These are phyloP conservation scores for Cherax destructor DNA, from an alignment of 1,140 invertebrate species.

Conservation along the genomic window DNA sequence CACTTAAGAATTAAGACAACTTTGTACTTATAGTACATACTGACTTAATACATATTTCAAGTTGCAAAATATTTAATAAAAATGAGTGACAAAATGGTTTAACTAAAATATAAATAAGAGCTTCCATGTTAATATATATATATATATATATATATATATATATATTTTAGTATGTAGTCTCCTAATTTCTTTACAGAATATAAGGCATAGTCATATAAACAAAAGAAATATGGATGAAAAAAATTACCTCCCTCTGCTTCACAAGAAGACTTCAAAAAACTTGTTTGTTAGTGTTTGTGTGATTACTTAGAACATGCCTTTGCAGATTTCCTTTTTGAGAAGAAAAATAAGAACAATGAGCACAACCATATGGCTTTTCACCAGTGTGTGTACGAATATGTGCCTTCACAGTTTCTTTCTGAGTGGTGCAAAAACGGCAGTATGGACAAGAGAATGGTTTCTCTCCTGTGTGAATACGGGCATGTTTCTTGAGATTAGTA, in stretches of 20 bases:
- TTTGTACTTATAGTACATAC: too few relatives aligned
- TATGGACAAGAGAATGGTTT: slow-evolving; percentile 26
- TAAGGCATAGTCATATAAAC: not conserved
- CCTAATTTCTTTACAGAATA: too few relatives aligned
- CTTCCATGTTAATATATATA: too few relatives aligned
- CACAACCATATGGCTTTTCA: slow-evolving; percentile 19
- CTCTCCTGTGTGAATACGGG: slow-evolving; percentile 20
- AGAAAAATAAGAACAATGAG: slow-evolving; percentile 14
- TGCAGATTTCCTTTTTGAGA: slow-evolving; percentile 33
- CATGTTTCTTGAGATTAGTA: slow-evolving; percentile 26
- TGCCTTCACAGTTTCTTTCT: slow-evolving; percentile 10
- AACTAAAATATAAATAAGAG: too few relatives aligned
- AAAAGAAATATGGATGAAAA: not conserved
- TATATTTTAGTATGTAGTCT: too few relatives aligned
- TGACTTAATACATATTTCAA: too few relatives aligned
- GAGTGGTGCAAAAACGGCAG: slow-evolving; percentile 11
- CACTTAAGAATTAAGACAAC: too few relatives aligned
- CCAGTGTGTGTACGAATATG: slow-evolving; percentile 30
- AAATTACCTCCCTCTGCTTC: not conserved
- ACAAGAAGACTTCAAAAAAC: not conserved
- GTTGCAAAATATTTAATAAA: too few relatives aligned
- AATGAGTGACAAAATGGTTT: too few relatives aligned
- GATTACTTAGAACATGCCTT: slow-evolving; percentile 19
- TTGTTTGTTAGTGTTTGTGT: not conserved
- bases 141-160: too few relatives aligned